phyloP scores from a whole-genome alignment of 2,888 invertebrate species.

The Marasmarcha lunaedactyla region DNA sequence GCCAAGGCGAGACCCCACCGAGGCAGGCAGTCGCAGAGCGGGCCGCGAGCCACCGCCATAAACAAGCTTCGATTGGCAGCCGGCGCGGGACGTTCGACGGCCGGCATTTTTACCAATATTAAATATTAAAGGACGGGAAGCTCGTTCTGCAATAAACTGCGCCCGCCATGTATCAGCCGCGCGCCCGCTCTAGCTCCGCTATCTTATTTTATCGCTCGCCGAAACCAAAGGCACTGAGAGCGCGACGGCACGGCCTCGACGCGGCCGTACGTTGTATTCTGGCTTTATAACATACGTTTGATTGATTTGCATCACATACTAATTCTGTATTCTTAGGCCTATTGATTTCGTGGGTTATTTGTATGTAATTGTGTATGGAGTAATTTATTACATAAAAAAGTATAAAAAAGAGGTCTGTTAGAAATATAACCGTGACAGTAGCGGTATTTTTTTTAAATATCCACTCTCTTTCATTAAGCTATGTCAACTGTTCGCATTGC shows the following conservation, averaged over 20 bases:
- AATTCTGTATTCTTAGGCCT: too few species aligned
- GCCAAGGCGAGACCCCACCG: neutral
- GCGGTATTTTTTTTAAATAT: too few species aligned
- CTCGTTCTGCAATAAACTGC: conserved; percentile 60
- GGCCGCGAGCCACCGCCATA: conserved; percentile 23
- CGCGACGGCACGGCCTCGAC: conserved; percentile 15
- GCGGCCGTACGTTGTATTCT: neutral
- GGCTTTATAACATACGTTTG: neutral
- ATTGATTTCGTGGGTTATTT: too few species aligned
- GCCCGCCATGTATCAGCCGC: conserved; percentile 51
- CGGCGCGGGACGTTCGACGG: conserved; percentile 7
- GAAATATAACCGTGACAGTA: too few species aligned
- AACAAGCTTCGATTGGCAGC: conserved; percentile 38
- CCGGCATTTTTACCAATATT: conserved; percentile 51
- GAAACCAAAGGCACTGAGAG: conserved; percentile 17
- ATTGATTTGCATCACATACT: too few species aligned
- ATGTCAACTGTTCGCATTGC: too few species aligned
- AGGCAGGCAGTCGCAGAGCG: too few species aligned
- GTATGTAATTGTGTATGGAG: too few species aligned
- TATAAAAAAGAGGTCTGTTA: too few species aligned
- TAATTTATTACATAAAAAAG: too few species aligned
- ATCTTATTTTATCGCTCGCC: conserved; percentile 46
- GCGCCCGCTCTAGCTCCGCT: conserved; percentile 40
- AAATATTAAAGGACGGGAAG: conserved; percentile 55
- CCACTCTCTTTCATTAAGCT: too few species aligned